These are phyloP conservation scores for Drosophila malerkotliana DNA, from an alignment of 1,140 invertebrate genomes.

Conservation along the genomic window DNA sequence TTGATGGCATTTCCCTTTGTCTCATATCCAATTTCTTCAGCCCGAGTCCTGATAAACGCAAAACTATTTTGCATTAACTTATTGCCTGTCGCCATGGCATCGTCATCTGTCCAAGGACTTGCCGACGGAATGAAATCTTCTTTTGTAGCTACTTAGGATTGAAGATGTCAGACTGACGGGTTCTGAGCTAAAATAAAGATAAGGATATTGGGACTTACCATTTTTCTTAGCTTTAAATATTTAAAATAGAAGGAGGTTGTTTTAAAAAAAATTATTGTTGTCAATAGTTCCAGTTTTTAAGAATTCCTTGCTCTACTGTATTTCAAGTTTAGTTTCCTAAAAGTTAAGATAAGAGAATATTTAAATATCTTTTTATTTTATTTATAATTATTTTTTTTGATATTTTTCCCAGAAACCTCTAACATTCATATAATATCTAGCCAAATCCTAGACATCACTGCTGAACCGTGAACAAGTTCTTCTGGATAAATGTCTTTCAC, in stretches of 20 bases:
- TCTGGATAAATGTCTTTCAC: slow-evolving; percentile 46
- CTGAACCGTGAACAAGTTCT: slow-evolving; percentile 23
- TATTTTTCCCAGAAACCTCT: not conserved
- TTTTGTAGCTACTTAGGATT: slow-evolving; percentile 1
- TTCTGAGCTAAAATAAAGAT: not conserved
- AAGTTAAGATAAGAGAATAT: too few relatives aligned
- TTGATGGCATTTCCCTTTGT: slow-evolving; percentile 25
- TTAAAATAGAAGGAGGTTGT: too few relatives aligned
- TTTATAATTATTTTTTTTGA: not conserved
- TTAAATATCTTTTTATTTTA: not conserved
- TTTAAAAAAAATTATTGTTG: too few relatives aligned
- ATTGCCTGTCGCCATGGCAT: slow-evolving; percentile 44
- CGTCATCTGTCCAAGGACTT: slow-evolving; percentile 35
- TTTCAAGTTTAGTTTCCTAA: too few relatives aligned
- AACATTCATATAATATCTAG: slow-evolving; percentile 5
- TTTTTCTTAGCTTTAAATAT: not conserved
- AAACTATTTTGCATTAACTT: slow-evolving; percentile 55
- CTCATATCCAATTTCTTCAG: slow-evolving; percentile 16
- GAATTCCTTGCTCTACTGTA: too few relatives aligned
- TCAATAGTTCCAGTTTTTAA: too few relatives aligned
- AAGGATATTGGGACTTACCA: not conserved
- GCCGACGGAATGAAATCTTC: slow-evolving; percentile 5
- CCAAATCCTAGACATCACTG: slow-evolving; percentile 20
- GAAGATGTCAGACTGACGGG: not conserved
- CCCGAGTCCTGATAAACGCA: slow-evolving; percentile 6